Evolutionary conservation across 2,113 vertebrate species (phyloP).

Genomic region (Protobothrops mucrosquamatus): DNA sequence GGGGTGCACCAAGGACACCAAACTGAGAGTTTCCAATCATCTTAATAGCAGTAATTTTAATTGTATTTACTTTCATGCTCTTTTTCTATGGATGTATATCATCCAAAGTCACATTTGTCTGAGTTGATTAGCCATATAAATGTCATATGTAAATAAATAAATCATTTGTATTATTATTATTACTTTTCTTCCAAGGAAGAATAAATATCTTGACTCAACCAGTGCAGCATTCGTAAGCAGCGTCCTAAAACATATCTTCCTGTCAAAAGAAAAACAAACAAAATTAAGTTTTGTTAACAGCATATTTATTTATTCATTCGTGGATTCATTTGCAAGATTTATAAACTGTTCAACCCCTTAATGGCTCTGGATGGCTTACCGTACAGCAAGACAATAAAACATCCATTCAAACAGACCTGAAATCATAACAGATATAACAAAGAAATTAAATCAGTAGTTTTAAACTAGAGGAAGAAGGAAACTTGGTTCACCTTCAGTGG

Average conservation of each 20-base stretch:
- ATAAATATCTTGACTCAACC: not conserved
- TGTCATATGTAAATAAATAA: not conserved
- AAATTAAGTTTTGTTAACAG: not conserved
- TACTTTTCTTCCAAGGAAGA: not conserved
- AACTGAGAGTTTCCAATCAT: not conserved
- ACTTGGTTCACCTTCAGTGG: not conserved
- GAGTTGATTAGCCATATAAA: not conserved
- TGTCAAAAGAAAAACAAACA: not conserved
- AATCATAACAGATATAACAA: not conserved
- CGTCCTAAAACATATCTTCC: not conserved
- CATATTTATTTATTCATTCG: not conserved
- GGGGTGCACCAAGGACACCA: no score
- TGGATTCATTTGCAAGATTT: not conserved
- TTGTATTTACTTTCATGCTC: not conserved
- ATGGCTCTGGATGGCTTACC: not conserved
- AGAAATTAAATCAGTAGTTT: not conserved
- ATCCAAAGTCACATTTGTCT: not conserved
- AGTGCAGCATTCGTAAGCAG: not conserved
- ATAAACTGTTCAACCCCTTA: not conserved
- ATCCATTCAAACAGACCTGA: not conserved
- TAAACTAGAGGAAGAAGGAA: not conserved
- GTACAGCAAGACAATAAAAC: not conserved
- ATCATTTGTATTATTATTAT: not conserved
- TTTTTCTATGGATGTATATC: not conserved
- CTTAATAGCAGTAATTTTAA: not conserved